Evolutionary conservation across 2,888 invertebrate species (phyloP), one percentile per base, ranked within the genome.

Genomic region (Hypolimnas misippus): DNA sequence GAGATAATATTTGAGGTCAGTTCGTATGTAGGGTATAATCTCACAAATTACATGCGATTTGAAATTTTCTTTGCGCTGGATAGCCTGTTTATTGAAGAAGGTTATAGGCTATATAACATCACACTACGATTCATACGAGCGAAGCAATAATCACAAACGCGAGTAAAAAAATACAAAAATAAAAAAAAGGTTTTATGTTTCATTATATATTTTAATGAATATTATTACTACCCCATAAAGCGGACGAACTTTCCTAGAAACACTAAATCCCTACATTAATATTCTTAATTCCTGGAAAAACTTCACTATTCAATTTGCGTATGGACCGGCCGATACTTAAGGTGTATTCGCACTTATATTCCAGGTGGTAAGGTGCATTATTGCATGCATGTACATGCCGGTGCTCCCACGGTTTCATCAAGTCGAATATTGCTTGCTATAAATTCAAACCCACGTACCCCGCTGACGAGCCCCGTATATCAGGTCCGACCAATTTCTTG

Each of bases 401-500:
- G 33, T 14, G 40, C 12, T 31, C 16, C 33, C 10, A 55, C 67
- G 75, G 79, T 83, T 82, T 83, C 82, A 86, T 86, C 87, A 83
- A 80, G 77, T 76, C 79, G 70, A 80, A 86, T 89, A 89, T 89
- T 88, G 82, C 83, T 70, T 63, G 66, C 79, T 80, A 88, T 89
- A 89, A 88, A 87, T 87, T 80, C 76, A 74, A 63, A 40, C 63
- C 65, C 67, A 59, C 63, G 61, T 70, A 64, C 66, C 65, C 17
- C n/a, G 59, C 65, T 74, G 73, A 73, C 71, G 73, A 74, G 62
- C 57, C 75, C 77, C 80, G 71, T 79, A 82, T 83, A 87, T 85
- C 86, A 87, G 82, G 70, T 75, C 67, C 55, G 79, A 79, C 86
- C 89, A 90, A 90, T 90, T 89, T 86, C 90, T 89, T 89, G 89